Percentiles rank a stretch among this genome's conserved stretches.
Conservation (phyloP, 1,140 invertebrate species). For the Cotesia vestalis region DNA sequence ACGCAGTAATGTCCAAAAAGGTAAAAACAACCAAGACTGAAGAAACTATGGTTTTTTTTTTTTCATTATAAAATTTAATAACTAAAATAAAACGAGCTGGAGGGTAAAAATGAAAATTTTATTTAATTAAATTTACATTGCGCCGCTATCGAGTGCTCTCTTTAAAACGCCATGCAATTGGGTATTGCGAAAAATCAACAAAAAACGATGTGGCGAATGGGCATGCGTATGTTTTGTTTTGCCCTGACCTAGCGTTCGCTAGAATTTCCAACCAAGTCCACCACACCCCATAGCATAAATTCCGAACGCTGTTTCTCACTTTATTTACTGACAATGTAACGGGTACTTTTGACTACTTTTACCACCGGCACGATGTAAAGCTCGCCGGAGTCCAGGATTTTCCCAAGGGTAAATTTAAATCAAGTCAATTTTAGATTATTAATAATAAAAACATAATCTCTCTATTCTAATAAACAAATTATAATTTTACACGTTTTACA, state of each 20-base stretch:
- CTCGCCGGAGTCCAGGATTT: no score
- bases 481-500: no score
- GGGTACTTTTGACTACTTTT: no score
- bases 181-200: background rate
- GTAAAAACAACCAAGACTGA: background rate
- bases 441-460: no score
- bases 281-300: background rate
- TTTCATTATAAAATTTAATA: background rate
- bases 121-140: no score
- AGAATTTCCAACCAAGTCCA: background rate
- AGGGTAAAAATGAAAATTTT: no score
- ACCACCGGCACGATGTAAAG: no score
- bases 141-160: background rate
- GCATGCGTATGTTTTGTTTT: conserved; percentile 21
- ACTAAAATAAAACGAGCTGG: background rate
- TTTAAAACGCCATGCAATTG: conserved; percentile 7
- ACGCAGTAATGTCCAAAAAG: conserved; percentile 10
- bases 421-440: no score
- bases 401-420: no score
- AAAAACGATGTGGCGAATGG: background rate
- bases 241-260: conserved; percentile 24
- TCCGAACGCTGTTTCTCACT: background rate
- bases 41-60: background rate
- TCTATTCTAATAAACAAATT: no score
- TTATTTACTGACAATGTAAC: background rate